Conservation (phyloP, 2,888 invertebrate genomes). For the Xestobium rufovillosum region DNA sequence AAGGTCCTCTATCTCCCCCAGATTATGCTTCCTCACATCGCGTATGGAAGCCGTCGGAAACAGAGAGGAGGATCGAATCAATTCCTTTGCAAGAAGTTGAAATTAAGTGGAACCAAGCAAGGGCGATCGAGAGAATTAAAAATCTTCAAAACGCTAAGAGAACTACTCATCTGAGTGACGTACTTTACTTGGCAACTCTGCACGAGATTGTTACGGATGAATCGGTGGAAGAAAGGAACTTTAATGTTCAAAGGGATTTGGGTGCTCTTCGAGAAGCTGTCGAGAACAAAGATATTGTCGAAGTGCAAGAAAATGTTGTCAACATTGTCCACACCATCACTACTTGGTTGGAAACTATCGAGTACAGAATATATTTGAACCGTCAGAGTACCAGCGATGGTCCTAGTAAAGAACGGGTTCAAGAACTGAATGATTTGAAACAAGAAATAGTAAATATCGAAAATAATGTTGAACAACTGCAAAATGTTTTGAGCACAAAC, state of each 20-base stretch:
- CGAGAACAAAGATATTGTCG: conserved; percentile 48
- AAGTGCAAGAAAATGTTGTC: conserved; percentile 62
- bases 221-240: conserved; percentile 48
- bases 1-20: conserved; percentile 38
- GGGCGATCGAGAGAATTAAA: conserved; percentile 49
- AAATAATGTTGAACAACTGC: conserved; percentile 57
- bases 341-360: conserved; percentile 78
- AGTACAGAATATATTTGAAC: conserved; percentile 64
- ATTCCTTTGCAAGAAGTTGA: conserved; percentile 36
- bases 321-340: conserved; percentile 74
- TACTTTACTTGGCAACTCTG: conserved; percentile 54
- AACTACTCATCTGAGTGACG: conserved; percentile 52
- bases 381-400: conserved; percentile 51
- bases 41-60: conserved; percentile 1
- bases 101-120: conserved; percentile 48
- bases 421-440: conserved; percentile 54
- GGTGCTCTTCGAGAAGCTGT: conserved; percentile 53
- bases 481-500: conserved; percentile 48
- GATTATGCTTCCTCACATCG: conserved; percentile 27
- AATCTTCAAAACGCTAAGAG: conserved; percentile 49
- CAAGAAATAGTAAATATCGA: conserved; percentile 61
- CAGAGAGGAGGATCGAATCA: conserved; percentile 8
- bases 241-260: conserved; percentile 55
- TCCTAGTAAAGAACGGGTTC: conserved; percentile 53
- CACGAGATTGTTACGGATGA: conserved; percentile 50